These are phyloP conservation scores for Condylura cristata DNA, from an alignment of 2,113 vertebrate genomes.

Conservation along the genomic window DNA sequence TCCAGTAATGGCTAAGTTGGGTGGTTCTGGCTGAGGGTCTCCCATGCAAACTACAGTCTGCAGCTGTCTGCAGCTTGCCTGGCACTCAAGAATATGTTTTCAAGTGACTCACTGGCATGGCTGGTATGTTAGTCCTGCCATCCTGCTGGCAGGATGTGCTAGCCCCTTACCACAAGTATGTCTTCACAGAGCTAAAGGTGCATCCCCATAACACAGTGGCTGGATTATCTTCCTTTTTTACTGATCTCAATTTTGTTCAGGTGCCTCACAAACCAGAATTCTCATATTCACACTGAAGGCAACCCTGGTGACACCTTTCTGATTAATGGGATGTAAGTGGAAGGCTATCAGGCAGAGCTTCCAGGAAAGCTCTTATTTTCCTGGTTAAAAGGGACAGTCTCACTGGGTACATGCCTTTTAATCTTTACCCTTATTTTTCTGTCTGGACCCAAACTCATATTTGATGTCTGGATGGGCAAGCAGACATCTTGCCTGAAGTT, in stretches of 20 bases:
- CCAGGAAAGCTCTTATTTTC: not conserved
- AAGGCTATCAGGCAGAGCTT: not conserved
- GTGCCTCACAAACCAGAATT: not conserved
- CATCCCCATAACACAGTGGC: not conserved
- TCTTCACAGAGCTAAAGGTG: not conserved
- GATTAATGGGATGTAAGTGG: not conserved
- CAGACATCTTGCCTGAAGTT: not conserved
- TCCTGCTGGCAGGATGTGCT: not conserved
- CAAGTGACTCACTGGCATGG: accelerated
- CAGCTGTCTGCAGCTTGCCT: not conserved
- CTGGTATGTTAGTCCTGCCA: not conserved
- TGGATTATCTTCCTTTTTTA: not conserved
- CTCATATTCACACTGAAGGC: not conserved
- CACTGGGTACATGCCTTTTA: not conserved
- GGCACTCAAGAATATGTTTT: not conserved
- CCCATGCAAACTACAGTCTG: not conserved
- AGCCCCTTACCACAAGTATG: not conserved
- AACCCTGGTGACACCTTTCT: not conserved
- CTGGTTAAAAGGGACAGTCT: not conserved
- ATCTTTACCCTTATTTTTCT: not conserved
- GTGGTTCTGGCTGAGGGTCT: not conserved
- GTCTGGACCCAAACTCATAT: not conserved
- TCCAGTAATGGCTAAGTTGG: no score
- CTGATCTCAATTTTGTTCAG: not conserved
- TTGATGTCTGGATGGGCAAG: not conserved